Percentiles rank a stretch among this genome's conserved stretches.
Evolutionary conservation across 2,888 invertebrate species (phyloP).

Genomic region (Troides helena): DNA sequence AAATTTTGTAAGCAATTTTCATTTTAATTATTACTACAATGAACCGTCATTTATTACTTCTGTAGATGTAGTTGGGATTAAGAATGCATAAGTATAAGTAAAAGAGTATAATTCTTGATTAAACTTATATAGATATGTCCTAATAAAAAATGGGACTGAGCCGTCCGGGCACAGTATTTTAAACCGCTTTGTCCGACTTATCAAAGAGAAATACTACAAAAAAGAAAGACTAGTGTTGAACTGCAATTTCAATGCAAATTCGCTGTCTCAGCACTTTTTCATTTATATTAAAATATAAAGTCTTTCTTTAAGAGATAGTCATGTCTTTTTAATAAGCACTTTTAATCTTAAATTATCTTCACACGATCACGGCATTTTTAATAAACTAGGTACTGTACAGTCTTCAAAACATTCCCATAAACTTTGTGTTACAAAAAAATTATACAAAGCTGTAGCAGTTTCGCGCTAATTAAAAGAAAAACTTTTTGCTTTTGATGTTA

Average conservation of each 20-base stretch:
- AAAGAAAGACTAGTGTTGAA: neutral
- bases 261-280: neutral
- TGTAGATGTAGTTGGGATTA: too few species aligned
- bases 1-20: too few species aligned
- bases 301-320: neutral
- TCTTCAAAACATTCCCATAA: conserved; percentile 8
- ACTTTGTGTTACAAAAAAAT: conserved; percentile 5
- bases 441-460: conserved; percentile 12
- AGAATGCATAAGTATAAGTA: too few species aligned
- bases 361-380: neutral
- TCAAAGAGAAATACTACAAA: conserved; percentile 4
- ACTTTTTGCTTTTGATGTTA: conserved; percentile 16
- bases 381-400: neutral
- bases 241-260: conserved; percentile 2
- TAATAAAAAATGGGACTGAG: too few species aligned
- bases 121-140: too few species aligned
- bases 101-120: too few species aligned
- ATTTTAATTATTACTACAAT: too few species aligned
- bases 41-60: too few species aligned
- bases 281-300: neutral
- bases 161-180: neutral
- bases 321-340: neutral
- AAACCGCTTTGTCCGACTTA: neutral
- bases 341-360: neutral
- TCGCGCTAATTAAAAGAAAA: conserved; percentile 17